A percentile compares a stretch with the other conserved stretches of the same genome.
phyloP scores from a whole-genome alignment of 2,888 invertebrate species.

The Cyrtodaria siliqua region DNA sequence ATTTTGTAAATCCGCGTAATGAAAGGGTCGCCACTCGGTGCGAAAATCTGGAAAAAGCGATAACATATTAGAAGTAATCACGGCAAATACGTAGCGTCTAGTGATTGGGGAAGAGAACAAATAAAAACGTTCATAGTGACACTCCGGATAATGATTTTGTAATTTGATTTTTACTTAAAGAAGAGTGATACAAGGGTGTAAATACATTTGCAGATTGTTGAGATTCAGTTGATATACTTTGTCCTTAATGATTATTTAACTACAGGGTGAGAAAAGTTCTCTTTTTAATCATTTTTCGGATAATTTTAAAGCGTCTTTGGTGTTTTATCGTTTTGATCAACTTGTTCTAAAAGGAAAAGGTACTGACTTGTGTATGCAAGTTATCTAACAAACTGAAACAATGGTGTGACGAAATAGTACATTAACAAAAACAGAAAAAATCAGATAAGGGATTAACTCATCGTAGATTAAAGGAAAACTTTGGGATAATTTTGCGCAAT shows the following conservation, averaged over 20 bases:
- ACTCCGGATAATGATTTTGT: conserved; percentile 23
- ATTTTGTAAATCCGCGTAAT: conserved; percentile 54
- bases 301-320: not conserved
- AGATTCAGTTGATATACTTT: conserved; percentile 20
- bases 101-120: not conserved
- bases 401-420: no score
- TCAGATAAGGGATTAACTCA: not conserved
- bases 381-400: no score
- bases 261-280: conserved; percentile 1
- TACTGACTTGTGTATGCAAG: no score
- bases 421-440: not conserved
- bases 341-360: no score
- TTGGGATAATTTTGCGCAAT: not conserved
- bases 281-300: not conserved
- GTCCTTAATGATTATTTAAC: conserved; percentile 41
- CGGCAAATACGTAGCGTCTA: conserved; percentile 2
- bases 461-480: not conserved
- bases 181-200: conserved; percentile 5
- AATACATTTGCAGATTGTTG: conserved; percentile 1
- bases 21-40: conserved; percentile 31
- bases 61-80: conserved; percentile 30
- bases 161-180: conserved; percentile 29
- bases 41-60: conserved; percentile 62
- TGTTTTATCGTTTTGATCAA: not conserved
- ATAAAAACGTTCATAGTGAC: conserved; percentile 39